These are phyloP conservation scores for Himalopsyche tibetana DNA, from an alignment of 2,888 invertebrate species.

Conservation along the genomic window DNA sequence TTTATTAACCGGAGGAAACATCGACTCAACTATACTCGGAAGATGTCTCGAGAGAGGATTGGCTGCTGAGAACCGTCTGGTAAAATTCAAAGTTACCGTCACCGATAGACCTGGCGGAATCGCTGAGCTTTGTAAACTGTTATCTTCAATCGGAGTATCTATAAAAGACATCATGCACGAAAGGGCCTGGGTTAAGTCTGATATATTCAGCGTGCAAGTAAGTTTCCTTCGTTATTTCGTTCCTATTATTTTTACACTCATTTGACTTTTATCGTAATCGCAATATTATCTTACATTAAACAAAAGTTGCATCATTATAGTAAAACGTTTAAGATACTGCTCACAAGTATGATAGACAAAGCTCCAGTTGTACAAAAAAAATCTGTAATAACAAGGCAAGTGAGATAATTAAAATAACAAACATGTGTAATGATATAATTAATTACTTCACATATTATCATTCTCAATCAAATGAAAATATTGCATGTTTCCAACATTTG, in stretches of 20 bases:
- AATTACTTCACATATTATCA: too few relatives aligned
- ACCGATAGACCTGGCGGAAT: constrained; percentile 93
- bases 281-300: constrained; percentile 67
- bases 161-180: constrained; percentile 98
- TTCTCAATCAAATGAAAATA: too few relatives aligned
- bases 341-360: too few relatives aligned
- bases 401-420: too few relatives aligned
- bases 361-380: too few relatives aligned
- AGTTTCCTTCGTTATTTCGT: constrained; percentile 50
- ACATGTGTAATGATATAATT: too few relatives aligned
- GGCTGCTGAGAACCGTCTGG: constrained; percentile 89
- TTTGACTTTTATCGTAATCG: background rate
- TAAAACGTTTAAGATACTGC: too few relatives aligned
- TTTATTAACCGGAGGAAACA: constrained; percentile 92
- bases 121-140: constrained; percentile 86
- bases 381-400: too few relatives aligned
- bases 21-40: constrained; percentile 93
- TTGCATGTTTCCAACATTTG: too few relatives aligned
- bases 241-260: background rate
- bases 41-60: constrained; percentile 91
- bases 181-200: constrained; percentile 93
- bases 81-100: constrained; percentile 78
- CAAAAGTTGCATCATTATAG: too few relatives aligned
- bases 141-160: constrained; percentile 87
- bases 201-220: constrained; percentile 88